Base-by-base conservation (phyloP, 2,888 invertebrate genomes). In the Standfussiana lucernea region DNA sequence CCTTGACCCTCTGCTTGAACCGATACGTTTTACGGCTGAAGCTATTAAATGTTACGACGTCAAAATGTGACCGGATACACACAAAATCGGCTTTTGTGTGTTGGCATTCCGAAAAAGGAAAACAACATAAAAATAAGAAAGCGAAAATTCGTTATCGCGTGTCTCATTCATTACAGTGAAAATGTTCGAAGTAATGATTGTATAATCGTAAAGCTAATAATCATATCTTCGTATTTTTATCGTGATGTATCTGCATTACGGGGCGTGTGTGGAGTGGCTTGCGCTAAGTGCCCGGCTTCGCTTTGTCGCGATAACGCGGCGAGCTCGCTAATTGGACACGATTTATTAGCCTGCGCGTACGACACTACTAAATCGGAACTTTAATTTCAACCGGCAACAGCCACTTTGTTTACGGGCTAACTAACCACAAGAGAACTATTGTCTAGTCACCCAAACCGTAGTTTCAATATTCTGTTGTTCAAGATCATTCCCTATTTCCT, bases 301-400 rank as follows among this genome's bases (percentile, higher is more conserved):
- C 94, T 95, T 95, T 95, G 95, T 94, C 91, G 92, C 91, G 95
- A 95, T 95, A 95, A 89, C 90, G 91, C 86, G 89, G 90, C 88
- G 89, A 88, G 87, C 86, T 89, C 89, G 93, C 96, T 96, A 96
- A 96, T 96, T 96, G 94, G 96, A 92, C 92, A 93, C 92, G 94
- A 96, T 96, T 95, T 96, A 96, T 95, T 93, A 86, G 84, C 85
- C 81, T 76, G 83, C 85, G 92, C 92, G 89, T 90, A 87, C 89
- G 80, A 86, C 84, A 74, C 82, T 80, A 83, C 88, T 82, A 82
- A 86, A 87, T 86, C 81, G 56, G 68, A 79, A 80, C 65, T 86
- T 87, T 84, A 83, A 86, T 86, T 89, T 87, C 73, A 89, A 82
- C 75, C 66, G 61, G 70, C 74, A 56, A 82, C 80, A 75, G 62